Base-by-base conservation (phyloP, 1,140 invertebrate species). In the Ceratina australensis region DNA sequence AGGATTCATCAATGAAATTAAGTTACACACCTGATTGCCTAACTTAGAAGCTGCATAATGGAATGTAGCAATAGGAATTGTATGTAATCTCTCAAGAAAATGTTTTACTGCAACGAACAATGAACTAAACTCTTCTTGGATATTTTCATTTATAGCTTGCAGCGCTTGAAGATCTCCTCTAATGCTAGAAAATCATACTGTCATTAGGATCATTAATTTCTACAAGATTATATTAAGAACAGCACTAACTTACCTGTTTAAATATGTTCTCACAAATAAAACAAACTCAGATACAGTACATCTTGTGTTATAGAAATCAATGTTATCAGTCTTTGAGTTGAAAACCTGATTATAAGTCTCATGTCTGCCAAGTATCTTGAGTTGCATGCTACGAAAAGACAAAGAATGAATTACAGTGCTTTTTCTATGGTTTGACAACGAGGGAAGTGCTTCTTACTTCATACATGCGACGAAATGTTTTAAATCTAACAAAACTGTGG, bases 21-120 rank as follows among this genome's bases (percentile, higher is more conserved):
- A 26, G 57, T 7, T 61, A 80, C 64, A 75, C 79, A 93, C 92
- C 78, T 87, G 89, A 69, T 93, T 92, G 7, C 92, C 92, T 67
- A 86, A 64, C 61, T 88, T 89, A 20, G 91, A 90, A 28, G 87
- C 79, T 56, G 88, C 88, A 83, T 92, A 91, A 81, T 90, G 86
- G 52, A 91, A 89, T 22, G 90, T 84, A 16, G 89, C 90, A 79
- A 90, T 89, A 63, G 92, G 89, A 16, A 93, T 87, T 26, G 61
- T 81, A 10, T 78, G 84, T 18, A 93, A 33, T 52, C 81, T 82
- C 5, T 79, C 80, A 13, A 91, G 80, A 67, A 89, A 92, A 50
- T 64, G 84, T 4, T 86, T 84, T 15, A 92, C 71, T n/a, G 68
- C 76, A 0, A 54, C 24, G 28, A 91, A 77, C 52, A 91, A 82